Base-by-base conservation (phyloP, 2,797 vertebrate genomes). In the Danio aesculapii region DNA sequence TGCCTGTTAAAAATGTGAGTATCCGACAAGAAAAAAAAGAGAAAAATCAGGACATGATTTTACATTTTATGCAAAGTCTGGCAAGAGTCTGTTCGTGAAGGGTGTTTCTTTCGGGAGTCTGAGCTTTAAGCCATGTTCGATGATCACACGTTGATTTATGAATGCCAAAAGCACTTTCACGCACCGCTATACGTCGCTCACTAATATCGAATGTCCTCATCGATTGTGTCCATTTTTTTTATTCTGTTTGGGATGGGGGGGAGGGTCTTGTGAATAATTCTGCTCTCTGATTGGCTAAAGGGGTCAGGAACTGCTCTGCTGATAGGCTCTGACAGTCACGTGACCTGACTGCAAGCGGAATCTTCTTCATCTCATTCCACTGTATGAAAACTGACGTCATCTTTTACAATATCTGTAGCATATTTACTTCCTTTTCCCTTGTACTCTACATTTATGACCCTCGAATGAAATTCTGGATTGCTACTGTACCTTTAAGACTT, bases 61-160 rank as follows among this genome's bases (percentile, higher is more conserved):
- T 92, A 94, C 92, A 95, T 95, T 95, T 96, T 95, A 95, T 96
- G 95, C 95, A 96, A 96, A 96, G 85, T 78, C 83, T 73, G 85
- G 76, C 67, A 72, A 77, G 83, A 46, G 79, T 63, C 47, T 66
- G 80, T 75, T 47, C 1, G 69, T 59, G 64, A 68, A 53, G 50
- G 64, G 55, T 46, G 30, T 79, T 72, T 73, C 19, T 82, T 77
- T 82, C 70, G 77, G 66, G 74, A 67, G 64, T 75, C 80, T 53
- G 88, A 93, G 92, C 92, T 93, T 94, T 92, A 92, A 93, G 87
- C 90, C 93, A 91, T 91, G 87, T 81, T 91, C 89, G 87, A 89
- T 88, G 69, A 85, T 84, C 89, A 90, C 88, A 55, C 14, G 12
- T 86, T 88, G 74, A 86, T 88, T 84, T 89, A 86, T 81, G 85